A percentile compares a stretch with the other conserved stretches of the same genome.
These are phyloP conservation scores for Pocota personata DNA, from an alignment of 2,888 invertebrate species.

Conservation along the genomic window DNA sequence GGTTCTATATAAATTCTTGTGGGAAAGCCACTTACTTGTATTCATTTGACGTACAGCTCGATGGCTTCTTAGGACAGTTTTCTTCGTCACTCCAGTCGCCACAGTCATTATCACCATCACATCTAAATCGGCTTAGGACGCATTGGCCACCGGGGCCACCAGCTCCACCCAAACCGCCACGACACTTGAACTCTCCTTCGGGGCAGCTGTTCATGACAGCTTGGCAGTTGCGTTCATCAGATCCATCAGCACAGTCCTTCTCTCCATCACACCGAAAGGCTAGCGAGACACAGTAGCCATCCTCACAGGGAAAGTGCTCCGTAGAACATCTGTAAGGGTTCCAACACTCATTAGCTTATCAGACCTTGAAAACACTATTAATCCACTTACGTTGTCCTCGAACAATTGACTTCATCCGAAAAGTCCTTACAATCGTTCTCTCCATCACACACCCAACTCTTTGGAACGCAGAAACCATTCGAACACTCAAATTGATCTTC, in stretches of 20 bases:
- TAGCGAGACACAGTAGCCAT: slow-evolving; percentile 89
- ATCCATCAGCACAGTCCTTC: slow-evolving; percentile 89
- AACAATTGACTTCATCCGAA: slow-evolving; percentile 90
- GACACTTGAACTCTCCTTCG: slow-evolving; percentile 90
- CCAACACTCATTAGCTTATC: neutral
- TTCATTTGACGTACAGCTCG: slow-evolving; percentile 88
- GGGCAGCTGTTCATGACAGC: slow-evolving; percentile 86
- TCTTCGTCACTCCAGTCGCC: slow-evolving; percentile 95
- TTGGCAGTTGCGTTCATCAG: slow-evolving; percentile 88
- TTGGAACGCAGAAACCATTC: slow-evolving; percentile 91
- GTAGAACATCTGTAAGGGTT: slow-evolving; percentile 86
- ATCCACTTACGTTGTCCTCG: slow-evolving; percentile 85
- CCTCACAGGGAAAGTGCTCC: slow-evolving; percentile 89
- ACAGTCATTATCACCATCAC: slow-evolving; percentile 94
- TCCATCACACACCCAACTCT: slow-evolving; percentile 90
- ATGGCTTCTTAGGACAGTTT: slow-evolving; percentile 87
- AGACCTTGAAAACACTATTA: too few relatives aligned
- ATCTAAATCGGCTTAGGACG: slow-evolving; percentile 89
- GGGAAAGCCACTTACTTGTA: slow-evolving; percentile 86
- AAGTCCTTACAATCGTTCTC: slow-evolving; percentile 92
- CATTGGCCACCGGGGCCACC: slow-evolving; percentile 84
- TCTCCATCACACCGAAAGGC: slow-evolving; percentile 90
- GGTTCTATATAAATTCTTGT: too few relatives aligned
- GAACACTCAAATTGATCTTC: slow-evolving; percentile 89
- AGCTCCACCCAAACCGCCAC: slow-evolving; percentile 84